These are phyloP conservation scores for Heliconius aoede DNA, from an alignment of 2,888 invertebrate genomes.

Conservation along the genomic window DNA sequence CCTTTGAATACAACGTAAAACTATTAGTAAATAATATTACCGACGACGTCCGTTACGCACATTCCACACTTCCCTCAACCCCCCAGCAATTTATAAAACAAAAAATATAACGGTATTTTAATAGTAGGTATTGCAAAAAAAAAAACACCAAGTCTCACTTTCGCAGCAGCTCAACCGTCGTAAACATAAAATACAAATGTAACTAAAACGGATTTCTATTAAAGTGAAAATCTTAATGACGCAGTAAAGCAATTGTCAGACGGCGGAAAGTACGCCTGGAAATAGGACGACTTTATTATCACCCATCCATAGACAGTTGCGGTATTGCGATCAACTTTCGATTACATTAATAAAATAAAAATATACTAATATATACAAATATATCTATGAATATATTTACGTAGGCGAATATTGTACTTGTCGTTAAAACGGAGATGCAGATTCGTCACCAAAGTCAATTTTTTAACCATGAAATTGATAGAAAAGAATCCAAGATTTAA, in stretches of 20 bases:
- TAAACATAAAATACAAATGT: slow-evolving; percentile 30
- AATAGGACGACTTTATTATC: slow-evolving; percentile 20
- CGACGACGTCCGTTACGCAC: not conserved
- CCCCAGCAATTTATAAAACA: not conserved
- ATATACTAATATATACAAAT: too few relatives aligned
- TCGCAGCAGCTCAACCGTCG: slow-evolving; percentile 1
- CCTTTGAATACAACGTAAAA: not conserved
- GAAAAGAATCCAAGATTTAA: not conserved
- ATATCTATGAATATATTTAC: too few relatives aligned
- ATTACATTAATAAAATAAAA: not conserved
- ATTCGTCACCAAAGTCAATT: too few relatives aligned
- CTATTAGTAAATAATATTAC: not conserved
- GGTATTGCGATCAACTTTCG: not conserved
- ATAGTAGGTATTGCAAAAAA: slow-evolving; percentile 1
- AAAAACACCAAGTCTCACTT: slow-evolving; percentile 1
- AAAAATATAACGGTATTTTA: not conserved
- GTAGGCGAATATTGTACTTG: too few relatives aligned
- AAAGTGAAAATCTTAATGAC: slow-evolving; percentile 47
- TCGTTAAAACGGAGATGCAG: too few relatives aligned
- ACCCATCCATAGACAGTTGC: slow-evolving; percentile 14
- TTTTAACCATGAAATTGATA: not conserved
- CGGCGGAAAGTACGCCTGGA: slow-evolving; percentile 30
- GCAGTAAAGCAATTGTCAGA: slow-evolving; percentile 46
- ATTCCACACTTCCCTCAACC: not conserved
- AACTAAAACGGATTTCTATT: slow-evolving; percentile 42